Conservation (phyloP, 1,140 invertebrate species). For the Chironomus tepperi region DNA sequence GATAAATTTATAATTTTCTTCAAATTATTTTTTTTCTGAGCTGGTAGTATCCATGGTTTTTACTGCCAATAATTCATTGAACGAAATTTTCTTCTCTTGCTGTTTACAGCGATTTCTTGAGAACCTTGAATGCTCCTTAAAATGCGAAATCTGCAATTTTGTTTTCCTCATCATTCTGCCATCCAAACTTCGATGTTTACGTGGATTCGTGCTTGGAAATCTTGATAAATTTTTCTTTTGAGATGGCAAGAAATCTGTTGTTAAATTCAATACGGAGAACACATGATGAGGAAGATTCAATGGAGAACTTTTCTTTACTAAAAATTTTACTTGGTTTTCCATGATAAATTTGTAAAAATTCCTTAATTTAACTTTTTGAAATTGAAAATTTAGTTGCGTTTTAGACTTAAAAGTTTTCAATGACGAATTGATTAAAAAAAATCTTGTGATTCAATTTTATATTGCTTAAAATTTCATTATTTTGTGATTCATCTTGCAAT, state of each 20-base stretch:
- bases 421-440: neutral
- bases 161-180: neutral
- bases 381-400: too few relatives aligned
- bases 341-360: neutral
- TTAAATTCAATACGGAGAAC: neutral
- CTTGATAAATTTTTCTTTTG: neutral
- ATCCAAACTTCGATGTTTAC: neutral
- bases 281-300: neutral
- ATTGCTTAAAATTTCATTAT: too few relatives aligned
- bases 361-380: too few relatives aligned
- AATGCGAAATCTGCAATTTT: neutral
- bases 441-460: too few relatives aligned
- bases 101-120: neutral
- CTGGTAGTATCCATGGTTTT: neutral
- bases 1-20: neutral
- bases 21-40: neutral
- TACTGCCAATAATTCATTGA: neutral
- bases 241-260: neutral
- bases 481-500: neutral
- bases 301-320: neutral
- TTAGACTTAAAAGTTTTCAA: neutral
- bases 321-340: neutral
- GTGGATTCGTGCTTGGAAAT: neutral
- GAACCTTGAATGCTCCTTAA: neutral
- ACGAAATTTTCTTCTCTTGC: neutral